Conservation (phyloP, 2,113 vertebrate genomes). For the Periophthalmus modestus region DNA sequence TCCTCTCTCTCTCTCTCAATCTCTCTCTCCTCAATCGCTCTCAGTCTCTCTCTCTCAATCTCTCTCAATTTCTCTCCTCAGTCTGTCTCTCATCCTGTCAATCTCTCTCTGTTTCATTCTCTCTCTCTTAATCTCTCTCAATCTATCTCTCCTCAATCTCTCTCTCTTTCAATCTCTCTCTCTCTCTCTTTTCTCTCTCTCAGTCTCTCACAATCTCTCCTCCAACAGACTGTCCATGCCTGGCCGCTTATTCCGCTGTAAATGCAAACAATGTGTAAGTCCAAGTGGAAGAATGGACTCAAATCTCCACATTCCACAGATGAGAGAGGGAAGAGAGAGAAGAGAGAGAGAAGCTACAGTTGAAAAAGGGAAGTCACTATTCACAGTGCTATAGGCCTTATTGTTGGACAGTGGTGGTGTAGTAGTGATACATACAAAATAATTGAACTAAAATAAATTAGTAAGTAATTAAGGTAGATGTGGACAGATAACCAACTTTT, state of each 20-base stretch:
- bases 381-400: background rate
- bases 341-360: slow-evolving; percentile 16
- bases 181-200: background rate
- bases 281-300: slow-evolving; percentile 20
- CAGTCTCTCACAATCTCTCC: slow-evolving; percentile 8
- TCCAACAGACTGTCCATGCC: slow-evolving; percentile 17
- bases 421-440: too few relatives aligned
- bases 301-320: slow-evolving; percentile 41
- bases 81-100: too few relatives aligned
- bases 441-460: too few relatives aligned
- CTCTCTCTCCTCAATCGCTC: too few relatives aligned
- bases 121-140: too few relatives aligned
- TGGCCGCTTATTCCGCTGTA: slow-evolving; percentile 20
- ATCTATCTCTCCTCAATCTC: too few relatives aligned
- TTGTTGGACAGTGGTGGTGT: slow-evolving; percentile 25
- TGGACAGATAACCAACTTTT: too few relatives aligned
- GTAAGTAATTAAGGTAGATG: too few relatives aligned
- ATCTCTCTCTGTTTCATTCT: too few relatives aligned
- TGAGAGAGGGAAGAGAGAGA: slow-evolving; percentile 24
- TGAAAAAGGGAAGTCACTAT: slow-evolving; percentile 70
- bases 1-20: too few relatives aligned
- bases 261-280: slow-evolving; percentile 41
- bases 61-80: too few relatives aligned
- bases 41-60: too few relatives aligned
- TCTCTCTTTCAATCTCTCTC: background rate